These are phyloP conservation scores for Lutjanus erythropterus DNA, from an alignment of 2,113 vertebrate genomes.

Conservation along the genomic window DNA sequence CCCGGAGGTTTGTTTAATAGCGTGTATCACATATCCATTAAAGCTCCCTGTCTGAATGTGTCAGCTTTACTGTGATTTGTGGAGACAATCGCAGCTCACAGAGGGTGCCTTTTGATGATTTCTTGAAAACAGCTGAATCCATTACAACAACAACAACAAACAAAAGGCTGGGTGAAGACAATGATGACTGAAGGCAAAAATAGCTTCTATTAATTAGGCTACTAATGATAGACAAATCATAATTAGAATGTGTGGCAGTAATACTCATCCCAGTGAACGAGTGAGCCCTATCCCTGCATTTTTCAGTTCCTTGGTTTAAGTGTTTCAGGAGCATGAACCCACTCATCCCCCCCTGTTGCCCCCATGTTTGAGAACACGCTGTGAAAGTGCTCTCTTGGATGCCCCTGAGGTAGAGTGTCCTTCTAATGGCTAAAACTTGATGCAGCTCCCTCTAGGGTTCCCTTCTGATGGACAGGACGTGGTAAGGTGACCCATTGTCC, in stretches of 20 bases:
- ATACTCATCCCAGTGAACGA: not conserved
- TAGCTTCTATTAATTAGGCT: conserved; percentile 45
- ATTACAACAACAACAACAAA: conserved; percentile 4
- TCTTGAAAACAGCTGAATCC: conserved; percentile 25
- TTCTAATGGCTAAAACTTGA: too few species aligned
- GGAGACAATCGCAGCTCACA: conserved; percentile 39
- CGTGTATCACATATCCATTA: conserved; percentile 60
- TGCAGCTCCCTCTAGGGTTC: too few species aligned
- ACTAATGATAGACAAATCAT: conserved; percentile 42
- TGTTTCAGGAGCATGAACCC: conserved; percentile 25
- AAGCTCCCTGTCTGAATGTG: conserved; percentile 45
- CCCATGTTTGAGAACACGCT: too few species aligned
- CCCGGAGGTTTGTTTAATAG: conserved; percentile 55
- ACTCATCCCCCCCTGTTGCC: too few species aligned
- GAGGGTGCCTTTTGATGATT: conserved; percentile 33
- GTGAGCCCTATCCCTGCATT: not conserved
- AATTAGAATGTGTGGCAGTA: conserved; percentile 33
- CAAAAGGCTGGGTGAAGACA: not conserved
- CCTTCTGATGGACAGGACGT: too few species aligned
- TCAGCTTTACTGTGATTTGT: conserved; percentile 59
- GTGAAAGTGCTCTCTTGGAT: too few species aligned
- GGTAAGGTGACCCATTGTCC: too few species aligned
- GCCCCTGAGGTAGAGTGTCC: too few species aligned
- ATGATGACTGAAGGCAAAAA: conserved; percentile 47
- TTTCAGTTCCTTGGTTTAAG: not conserved